These are phyloP conservation scores for Micrasema longulum DNA, from an alignment of 1,140 invertebrate species.

Conservation along the genomic window DNA sequence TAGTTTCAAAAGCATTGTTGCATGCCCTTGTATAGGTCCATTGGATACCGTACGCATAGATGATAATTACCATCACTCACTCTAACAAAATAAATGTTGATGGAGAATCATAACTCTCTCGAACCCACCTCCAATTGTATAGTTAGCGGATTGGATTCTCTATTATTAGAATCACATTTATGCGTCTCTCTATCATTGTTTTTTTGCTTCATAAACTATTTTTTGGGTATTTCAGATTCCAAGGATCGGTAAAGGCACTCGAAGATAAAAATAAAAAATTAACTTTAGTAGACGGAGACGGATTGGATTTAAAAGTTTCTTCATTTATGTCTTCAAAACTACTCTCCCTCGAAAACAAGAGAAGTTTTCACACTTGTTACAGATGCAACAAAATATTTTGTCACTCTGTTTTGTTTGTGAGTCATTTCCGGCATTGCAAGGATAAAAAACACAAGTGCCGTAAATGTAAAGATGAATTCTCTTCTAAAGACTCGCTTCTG, in stretches of 20 bases:
- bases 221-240: conserved; percentile 25
- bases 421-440: neutral
- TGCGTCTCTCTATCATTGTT: too few species aligned
- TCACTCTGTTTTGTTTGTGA: neutral
- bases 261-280: conserved; percentile 10
- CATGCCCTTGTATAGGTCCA: too few species aligned
- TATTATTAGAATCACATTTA: too few species aligned
- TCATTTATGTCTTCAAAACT: neutral
- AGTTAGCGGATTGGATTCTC: too few species aligned
- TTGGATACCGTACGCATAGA: too few species aligned
- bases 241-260: neutral
- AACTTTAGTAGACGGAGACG: conserved; percentile 8
- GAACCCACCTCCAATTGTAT: too few species aligned
- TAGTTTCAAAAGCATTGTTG: too few species aligned
- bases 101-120: too few species aligned
- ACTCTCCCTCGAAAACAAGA: neutral
- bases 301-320: conserved; percentile 12
- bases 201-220: conserved; percentile 7
- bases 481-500: neutral
- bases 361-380: neutral
- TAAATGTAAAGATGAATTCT: neutral
- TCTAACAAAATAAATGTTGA: too few species aligned
- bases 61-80: too few species aligned
- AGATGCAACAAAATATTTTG: neutral
- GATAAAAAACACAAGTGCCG: neutral